Base-by-base conservation (phyloP, 2,113 vertebrate species). In the Oreochromis tanganicae region DNA sequence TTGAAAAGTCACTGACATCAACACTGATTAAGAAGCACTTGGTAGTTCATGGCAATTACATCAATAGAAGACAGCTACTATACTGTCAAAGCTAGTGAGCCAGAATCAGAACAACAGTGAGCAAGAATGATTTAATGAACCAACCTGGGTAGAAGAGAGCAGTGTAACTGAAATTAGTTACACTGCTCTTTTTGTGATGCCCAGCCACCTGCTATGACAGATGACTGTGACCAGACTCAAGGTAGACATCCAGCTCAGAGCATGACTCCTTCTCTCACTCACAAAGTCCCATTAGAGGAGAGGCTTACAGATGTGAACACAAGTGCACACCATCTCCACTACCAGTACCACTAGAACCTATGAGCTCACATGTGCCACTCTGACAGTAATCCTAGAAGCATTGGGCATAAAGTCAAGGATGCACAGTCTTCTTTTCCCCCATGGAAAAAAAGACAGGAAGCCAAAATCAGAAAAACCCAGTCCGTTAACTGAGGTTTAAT, bases 401-500 rank as follows among this genome's bases (percentile, higher is more conserved):
- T 0, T n/a, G 59, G 17, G 9, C 1, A 12, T 36, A 4, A 36
- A 63, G 32, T 2, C 59, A 36, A 63, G 59, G 59, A 63, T 63
- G 32, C 59, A 63, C 0, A 63, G 16, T 63, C 9, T 63, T 63
- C 29, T 36, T 63, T n/a, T 17, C 32, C 0, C 5, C 29, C 9
- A 34, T 63, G 59, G 59, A 63, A 2, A 2, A 34, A 63, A 63
- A 63, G 5, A 63, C 32, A 63, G 32, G 9, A 66, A 66, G 17
- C 61, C 61, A 66, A 38, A 66, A 66, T 66, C 32, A 66, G 61
- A 66, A 66, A 66, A 66, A n/a, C 32, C 32, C 4, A 66, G 61
- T 66, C 0, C 0, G 61, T 38, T 38, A 38, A 3, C 0, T 66
- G 61, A 38, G 61, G 34, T 66, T 1, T 66, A 66, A 66, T 66